Base-by-base conservation (phyloP, 1,140 invertebrate species). In the Macrostomum lignano region DNA sequence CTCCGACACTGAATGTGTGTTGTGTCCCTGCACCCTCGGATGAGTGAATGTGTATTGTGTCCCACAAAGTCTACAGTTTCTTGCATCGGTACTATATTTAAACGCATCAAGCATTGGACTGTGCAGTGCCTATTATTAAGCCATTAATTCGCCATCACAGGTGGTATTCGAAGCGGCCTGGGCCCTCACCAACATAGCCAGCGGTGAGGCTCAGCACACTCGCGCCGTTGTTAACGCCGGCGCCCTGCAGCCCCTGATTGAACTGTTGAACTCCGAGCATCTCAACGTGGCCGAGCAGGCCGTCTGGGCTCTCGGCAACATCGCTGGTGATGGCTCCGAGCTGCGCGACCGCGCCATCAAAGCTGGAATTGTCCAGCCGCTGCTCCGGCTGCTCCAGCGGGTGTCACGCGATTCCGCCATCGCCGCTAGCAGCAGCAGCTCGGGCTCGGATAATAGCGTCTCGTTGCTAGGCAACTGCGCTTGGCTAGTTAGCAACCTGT, bases 181-280 rank as follows among this genome's bases (percentile, higher is more conserved):
- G 61, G 58, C 58, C 3, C 37, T 63, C 25, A 63, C 61, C 5
- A 63, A 63, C 39, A 60, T 63, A 35, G 61, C 62, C 0, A 62
- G 61, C 6, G 61, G 61, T 9, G 57, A 49, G n/a, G 46, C 49
- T 35, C 44, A 47, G 5, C 61, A 63, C 38, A 63, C 61, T 0
- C 42, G 48, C 21, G 41, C 44, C 17, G 60, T 60, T 11, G 58
- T 62, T 0, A 48, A 52, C 26, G 40, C 45, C 20, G 55, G 55
- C 6, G 57, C 53, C 34, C 46, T 60, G 5, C 39, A 43, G 5
- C 44, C 45, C 15, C 55, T 62, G 29, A 43, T 62, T 3, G 40
- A 46, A 19, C 42, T 62, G 3, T 36, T 46, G 3, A 36, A 36
- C 13, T 48, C 48, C 4, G 17, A 37, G 1, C 37, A 49, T 33